Conservation (phyloP, 1,140 invertebrate genomes). For the Bactericera cockerelli region DNA sequence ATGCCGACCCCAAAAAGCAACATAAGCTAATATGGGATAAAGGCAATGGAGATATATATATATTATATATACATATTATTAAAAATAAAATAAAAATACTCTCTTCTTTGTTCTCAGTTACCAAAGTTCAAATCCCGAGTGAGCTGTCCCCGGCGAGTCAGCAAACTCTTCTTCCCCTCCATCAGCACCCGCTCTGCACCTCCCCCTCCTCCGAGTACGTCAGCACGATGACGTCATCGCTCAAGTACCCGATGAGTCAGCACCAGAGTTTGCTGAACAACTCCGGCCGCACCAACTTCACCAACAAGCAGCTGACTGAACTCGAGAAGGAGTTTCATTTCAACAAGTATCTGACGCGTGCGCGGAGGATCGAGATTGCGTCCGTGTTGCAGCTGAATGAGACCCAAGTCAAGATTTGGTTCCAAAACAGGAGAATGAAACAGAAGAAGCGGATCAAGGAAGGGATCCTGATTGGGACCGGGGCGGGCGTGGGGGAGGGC, state of each 20-base stretch:
- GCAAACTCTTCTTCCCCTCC: background rate
- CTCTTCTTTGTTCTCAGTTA: constrained; percentile 5
- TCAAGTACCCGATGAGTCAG: background rate
- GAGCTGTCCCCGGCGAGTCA: background rate
- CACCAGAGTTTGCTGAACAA: constrained; percentile 37
- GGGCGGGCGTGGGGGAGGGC: background rate
- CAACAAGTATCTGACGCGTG: constrained; percentile 95
- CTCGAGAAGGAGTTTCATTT: constrained; percentile 99
- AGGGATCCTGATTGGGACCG: background rate
- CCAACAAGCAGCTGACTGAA: constrained; percentile 96
- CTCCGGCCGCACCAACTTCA: constrained; percentile 92
- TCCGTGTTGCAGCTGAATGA: constrained; percentile 91
- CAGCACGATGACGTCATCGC: background rate
- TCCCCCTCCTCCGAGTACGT: background rate
- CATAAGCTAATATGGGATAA: too few relatives aligned
- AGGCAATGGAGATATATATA: too few relatives aligned
- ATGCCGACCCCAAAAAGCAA: too few relatives aligned
- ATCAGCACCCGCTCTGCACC: background rate
- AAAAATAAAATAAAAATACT: too few relatives aligned
- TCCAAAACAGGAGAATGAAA: constrained; percentile 85
- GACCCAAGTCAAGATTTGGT: constrained; percentile 88
- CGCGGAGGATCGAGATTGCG: constrained; percentile 92
- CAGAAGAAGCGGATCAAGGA: constrained; percentile 67
- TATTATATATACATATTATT: too few relatives aligned
- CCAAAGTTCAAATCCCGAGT: background rate